Percentiles rank a stretch among this genome's conserved stretches.
These are phyloP conservation scores for Onthophagus sagittarius DNA, from an alignment of 2,888 invertebrate species.

Conservation along the genomic window DNA sequence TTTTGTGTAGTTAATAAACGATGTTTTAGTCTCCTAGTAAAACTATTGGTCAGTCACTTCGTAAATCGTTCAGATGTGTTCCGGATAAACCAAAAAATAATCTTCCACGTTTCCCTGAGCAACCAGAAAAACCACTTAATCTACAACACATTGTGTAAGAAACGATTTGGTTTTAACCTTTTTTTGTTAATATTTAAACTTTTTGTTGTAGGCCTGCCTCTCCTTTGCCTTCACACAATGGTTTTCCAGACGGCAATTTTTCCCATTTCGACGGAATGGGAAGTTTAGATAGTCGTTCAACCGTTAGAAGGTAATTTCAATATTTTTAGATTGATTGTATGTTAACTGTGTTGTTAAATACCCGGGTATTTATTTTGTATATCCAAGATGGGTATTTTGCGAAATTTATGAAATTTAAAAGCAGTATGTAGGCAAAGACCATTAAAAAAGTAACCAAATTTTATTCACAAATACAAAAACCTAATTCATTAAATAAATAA, in stretches of 20 bases:
- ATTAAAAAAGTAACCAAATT: too few species aligned
- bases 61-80: constrained; percentile 96
- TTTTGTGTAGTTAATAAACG: constrained; percentile 4
- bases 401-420: too few species aligned
- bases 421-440: too few species aligned
- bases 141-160: constrained; percentile 94
- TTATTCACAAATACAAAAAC: too few species aligned
- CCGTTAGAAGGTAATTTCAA: constrained; percentile 51
- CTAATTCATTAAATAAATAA: too few species aligned
- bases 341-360: too few species aligned
- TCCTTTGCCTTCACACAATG: constrained; percentile 89
- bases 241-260: constrained; percentile 71
- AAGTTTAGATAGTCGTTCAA: constrained; percentile 67
- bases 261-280: constrained; percentile 71
- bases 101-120: constrained; percentile 88
- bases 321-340: constrained; percentile 5
- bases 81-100: constrained; percentile 81
- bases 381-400: too few species aligned
- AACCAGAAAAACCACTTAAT: constrained; percentile 91
- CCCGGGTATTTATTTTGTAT: too few species aligned
- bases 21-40: constrained; percentile 81
- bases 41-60: constrained; percentile 91
- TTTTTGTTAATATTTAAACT: background rate
- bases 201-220: constrained; percentile 71
- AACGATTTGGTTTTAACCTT: background rate